A percentile compares a stretch with the other conserved stretches of the same genome.
These are phyloP conservation scores for Galaxea fascicularis DNA, from an alignment of 92 coral and sea anemone genomes.

Conservation along the genomic window DNA sequence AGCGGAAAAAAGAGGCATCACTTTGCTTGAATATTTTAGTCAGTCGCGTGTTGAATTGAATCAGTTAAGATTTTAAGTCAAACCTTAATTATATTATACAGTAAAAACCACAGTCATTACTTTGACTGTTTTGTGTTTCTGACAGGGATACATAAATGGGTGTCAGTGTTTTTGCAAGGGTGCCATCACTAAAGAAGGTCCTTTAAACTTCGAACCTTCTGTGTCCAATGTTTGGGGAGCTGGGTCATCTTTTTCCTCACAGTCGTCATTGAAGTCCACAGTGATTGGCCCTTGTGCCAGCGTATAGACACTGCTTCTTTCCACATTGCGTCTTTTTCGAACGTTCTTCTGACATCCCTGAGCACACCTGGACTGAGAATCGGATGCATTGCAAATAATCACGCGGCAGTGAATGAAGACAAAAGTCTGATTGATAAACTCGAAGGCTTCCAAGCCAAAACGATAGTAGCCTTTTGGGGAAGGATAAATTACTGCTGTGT, in stretches of 20 bases:
- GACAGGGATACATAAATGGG: too few relatives aligned
- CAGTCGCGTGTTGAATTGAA: too few relatives aligned
- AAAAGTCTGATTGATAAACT: conserved; percentile 8
- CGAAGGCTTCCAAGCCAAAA: conserved; percentile 19
- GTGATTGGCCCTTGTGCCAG: conserved; percentile 18
- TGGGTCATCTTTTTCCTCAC: background rate
- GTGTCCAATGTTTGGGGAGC: background rate
- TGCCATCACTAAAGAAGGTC: too few relatives aligned
- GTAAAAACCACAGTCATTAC: too few relatives aligned
- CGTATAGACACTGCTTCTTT: background rate
- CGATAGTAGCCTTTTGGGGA: background rate
- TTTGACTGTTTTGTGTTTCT: too few relatives aligned
- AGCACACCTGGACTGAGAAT: conserved; percentile 19
- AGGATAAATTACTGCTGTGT: background rate
- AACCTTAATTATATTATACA: too few relatives aligned
- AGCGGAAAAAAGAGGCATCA: too few relatives aligned
- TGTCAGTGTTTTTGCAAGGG: too few relatives aligned
- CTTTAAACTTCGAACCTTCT: background rate
- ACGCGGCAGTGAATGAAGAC: conserved; percentile 30
- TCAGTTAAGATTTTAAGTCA: too few relatives aligned
- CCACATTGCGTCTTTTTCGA: background rate
- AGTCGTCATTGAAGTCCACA: background rate
- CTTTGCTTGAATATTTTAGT: too few relatives aligned
- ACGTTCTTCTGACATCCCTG: background rate
- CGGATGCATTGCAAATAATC: conserved; percentile 14